phyloP scores from a whole-genome alignment of 2,888 invertebrate species.

The Erpobdella octoculata region DNA sequence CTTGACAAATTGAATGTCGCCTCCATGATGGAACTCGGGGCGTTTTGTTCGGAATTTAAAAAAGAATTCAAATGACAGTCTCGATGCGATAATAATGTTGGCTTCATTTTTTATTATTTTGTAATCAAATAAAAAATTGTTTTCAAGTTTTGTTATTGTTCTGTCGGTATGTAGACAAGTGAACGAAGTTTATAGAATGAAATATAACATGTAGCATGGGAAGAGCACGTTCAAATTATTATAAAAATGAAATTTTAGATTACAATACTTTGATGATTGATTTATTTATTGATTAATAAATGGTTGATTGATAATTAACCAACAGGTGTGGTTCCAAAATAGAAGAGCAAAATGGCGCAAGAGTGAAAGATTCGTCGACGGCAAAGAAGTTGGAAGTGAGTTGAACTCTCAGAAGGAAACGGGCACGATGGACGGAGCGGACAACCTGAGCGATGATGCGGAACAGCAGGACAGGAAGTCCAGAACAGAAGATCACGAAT shows the following conservation, averaged over 20 bases:
- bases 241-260: constrained; percentile 4
- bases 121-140: background rate
- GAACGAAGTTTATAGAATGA: too few species aligned
- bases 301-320: background rate
- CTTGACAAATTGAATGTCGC: constrained; percentile 8
- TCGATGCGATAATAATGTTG: background rate
- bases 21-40: background rate
- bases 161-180: too few species aligned
- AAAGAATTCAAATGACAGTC: background rate
- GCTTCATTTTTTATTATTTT: background rate
- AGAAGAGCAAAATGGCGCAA: constrained; percentile 97
- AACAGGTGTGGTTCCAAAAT: constrained; percentile 99
- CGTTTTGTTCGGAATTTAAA: constrained; percentile 6
- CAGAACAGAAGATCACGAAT: background rate
- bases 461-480: background rate
- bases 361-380: constrained; percentile 62
- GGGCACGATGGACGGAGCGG: background rate
- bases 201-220: background rate
- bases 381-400: background rate
- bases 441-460: background rate
- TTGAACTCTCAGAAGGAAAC: background rate
- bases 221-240: background rate
- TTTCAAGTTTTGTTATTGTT: too few species aligned
- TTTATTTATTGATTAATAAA: too few species aligned
- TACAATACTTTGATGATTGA: background rate